A percentile compares a stretch with the other conserved stretches of the same genome.
Evolutionary conservation across 92 coral and sea anemone species (phyloP).

Genomic region (Umimayanthus chanpuru): DNA sequence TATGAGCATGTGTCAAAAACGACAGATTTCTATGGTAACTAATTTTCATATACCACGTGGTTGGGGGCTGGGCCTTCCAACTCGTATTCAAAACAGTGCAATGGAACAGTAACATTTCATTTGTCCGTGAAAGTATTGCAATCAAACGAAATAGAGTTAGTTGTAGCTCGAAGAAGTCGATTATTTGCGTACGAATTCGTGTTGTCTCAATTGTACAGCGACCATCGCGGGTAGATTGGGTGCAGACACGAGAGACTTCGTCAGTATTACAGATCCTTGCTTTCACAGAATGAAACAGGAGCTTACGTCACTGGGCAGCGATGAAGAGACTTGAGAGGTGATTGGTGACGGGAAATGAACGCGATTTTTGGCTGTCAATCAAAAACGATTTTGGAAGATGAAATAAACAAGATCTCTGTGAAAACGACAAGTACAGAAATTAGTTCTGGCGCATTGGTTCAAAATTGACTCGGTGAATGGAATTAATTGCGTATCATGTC

Average conservation of each 20-base stretch:
- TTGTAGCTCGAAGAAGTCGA: background rate
- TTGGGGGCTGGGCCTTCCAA: slow-evolving; percentile 64
- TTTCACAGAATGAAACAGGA: slow-evolving; percentile 33
- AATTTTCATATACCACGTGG: slow-evolving; percentile 88
- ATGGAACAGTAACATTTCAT: slow-evolving; percentile 11
- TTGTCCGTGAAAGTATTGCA: background rate
- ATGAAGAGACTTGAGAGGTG: background rate
- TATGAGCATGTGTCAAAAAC: slow-evolving; percentile 74
- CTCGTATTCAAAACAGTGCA: slow-evolving; percentile 29
- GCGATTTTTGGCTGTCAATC: slow-evolving; percentile 51
- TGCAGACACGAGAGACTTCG: background rate
- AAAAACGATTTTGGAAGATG: slow-evolving; percentile 41
- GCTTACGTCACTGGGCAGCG: slow-evolving; percentile 26
- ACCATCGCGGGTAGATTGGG: background rate
- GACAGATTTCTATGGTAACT: slow-evolving; percentile 82
- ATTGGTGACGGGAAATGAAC: slow-evolving; percentile 34
- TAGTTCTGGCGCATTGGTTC: background rate
- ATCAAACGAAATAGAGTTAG: background rate
- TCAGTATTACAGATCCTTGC: slow-evolving; percentile 14
- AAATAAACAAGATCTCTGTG: slow-evolving; percentile 36
- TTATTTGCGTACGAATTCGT: background rate
- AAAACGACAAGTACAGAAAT: slow-evolving; percentile 18
- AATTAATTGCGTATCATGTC: background rate
- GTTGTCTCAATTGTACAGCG: background rate
- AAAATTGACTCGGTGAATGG: background rate